Conservation (phyloP, 2,113 vertebrate genomes). For the Zingel zingel region DNA sequence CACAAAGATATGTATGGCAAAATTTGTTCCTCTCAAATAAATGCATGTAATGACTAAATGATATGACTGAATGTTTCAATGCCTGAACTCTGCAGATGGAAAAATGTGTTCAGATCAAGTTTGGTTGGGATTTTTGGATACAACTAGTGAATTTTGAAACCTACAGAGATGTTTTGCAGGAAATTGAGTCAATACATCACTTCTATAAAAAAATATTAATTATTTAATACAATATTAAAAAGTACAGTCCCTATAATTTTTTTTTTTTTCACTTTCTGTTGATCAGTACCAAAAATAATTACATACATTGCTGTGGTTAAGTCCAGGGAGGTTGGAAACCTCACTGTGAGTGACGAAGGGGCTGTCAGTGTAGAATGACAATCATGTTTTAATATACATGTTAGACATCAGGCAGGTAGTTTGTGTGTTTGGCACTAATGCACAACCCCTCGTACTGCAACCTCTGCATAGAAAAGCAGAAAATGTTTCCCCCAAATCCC, state of each 20-base stretch:
- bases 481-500: no score
- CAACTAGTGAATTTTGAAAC: neutral
- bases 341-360: no score
- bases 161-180: neutral
- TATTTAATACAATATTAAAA: neutral
- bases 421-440: no score
- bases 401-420: no score
- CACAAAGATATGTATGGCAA: constrained; percentile 86
- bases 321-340: no score
- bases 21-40: constrained; percentile 86
- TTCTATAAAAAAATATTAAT: neutral
- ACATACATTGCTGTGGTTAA: neutral
- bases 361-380: no score
- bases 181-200: neutral
- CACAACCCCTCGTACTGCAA: no score
- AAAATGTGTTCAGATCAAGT: neutral
- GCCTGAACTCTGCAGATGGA: neutral
- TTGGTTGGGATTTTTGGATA: constrained; percentile 4
- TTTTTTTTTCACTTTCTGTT: neutral
- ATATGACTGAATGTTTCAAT: constrained; percentile 65
- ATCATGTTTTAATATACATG: no score
- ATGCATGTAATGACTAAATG: constrained; percentile 85
- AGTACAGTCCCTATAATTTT: neutral
- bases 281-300: neutral
- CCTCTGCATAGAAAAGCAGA: no score